Percentiles rank a stretch among this genome's conserved stretches.
These are phyloP conservation scores for Euwallacea fornicatus DNA, from an alignment of 1,140 invertebrate species.

Conservation along the genomic window DNA sequence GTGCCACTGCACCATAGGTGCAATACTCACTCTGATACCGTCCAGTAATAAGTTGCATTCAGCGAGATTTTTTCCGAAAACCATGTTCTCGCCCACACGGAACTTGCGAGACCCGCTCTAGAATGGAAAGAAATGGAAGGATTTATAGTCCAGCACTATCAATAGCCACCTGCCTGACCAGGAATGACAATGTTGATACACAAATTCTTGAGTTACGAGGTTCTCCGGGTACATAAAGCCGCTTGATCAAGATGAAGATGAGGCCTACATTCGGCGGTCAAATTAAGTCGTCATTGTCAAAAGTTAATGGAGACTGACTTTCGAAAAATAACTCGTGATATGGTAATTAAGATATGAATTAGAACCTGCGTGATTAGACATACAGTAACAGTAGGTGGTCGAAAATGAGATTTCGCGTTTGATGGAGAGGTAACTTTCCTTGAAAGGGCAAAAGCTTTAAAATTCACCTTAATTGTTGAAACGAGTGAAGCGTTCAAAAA, in stretches of 20 bases:
- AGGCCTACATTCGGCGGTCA: constrained; percentile 1
- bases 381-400: constrained; percentile 24
- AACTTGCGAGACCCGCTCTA: constrained; percentile 7
- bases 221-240: not conserved
- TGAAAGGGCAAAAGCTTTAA: too few species aligned
- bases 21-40: constrained; percentile 13
- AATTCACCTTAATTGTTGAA: not conserved
- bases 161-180: constrained; percentile 7
- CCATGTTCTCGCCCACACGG: constrained; percentile 8
- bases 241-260: not conserved
- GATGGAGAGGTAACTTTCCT: too few species aligned
- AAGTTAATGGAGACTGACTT: constrained; percentile 22
- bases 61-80: constrained; percentile 5
- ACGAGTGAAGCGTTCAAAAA: not conserved
- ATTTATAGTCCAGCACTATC: constrained; percentile 7
- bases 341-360: constrained; percentile 31
- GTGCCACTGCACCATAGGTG: constrained; percentile 14
- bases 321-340: constrained; percentile 25
- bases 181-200: not conserved
- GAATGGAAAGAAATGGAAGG: not conserved
- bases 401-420: not conserved
- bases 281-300: constrained; percentile 23
- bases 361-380: constrained; percentile 25
- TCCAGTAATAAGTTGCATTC: constrained; percentile 23
- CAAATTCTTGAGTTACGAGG: not conserved